Evolutionary conservation across 2,113 vertebrate species (phyloP).

Genomic region (Laticauda colubrina): DNA sequence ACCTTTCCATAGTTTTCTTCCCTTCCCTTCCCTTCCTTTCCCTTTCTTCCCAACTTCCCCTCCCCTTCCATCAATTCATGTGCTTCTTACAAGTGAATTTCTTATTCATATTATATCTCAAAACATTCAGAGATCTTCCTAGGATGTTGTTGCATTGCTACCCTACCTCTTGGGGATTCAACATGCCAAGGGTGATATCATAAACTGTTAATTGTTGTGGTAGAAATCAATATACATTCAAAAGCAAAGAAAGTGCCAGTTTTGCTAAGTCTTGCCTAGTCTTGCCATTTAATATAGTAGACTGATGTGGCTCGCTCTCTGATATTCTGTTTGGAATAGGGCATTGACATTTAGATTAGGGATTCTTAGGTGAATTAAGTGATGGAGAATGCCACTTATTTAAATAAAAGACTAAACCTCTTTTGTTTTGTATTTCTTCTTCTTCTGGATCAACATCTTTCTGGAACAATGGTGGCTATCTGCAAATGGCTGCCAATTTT

Average conservation of each 20-base stretch:
- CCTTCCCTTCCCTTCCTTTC: neutral
- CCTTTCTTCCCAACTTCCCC: neutral
- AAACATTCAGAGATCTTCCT: neutral
- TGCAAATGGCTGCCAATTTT: conserved; percentile 4
- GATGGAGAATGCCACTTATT: neutral
- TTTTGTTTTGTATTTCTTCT: neutral
- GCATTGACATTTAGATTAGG: neutral
- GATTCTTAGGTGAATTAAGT: neutral
- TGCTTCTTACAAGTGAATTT: neutral
- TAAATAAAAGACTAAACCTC: neutral
- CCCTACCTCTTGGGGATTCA: neutral
- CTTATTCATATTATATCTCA: neutral
- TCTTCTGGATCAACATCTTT: neutral
- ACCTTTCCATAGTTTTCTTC: no score
- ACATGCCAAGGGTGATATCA: neutral
- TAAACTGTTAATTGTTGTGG: neutral
- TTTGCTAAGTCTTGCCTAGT: neutral
- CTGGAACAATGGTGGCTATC: neutral
- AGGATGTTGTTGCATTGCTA: neutral
- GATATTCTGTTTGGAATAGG: neutral
- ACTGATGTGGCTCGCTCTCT: neutral
- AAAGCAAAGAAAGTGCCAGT: neutral
- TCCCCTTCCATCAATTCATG: neutral
- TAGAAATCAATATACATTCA: neutral
- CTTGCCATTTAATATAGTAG: neutral